Evolutionary conservation across 2,113 vertebrate genomes (phyloP), one percentile per base, ranked within the genome.

Genomic region (Brachirus orientalis): DNA sequence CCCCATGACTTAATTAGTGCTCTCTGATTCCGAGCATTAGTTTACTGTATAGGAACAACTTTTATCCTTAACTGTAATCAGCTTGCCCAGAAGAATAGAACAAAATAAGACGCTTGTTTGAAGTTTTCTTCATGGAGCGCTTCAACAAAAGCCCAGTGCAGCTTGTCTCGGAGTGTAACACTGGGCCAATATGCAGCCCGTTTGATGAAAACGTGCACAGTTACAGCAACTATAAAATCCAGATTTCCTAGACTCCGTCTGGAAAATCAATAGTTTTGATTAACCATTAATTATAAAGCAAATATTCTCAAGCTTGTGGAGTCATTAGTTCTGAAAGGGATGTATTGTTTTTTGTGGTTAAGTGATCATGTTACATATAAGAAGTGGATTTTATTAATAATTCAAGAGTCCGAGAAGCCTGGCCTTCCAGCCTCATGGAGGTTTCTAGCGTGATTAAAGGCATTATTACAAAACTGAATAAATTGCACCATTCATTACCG

Each of bases 1-100:
- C 91, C 90, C 74, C 81, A 89, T 91, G 91, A 87, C 91, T 92
- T 90, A 90, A 92, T 92, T 92, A 92, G 91, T 51, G 85, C 86
- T 83, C 86, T 90, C 77, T 89, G 85, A 90, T 91, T 91, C 86
- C 63, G 83, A 58, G 70, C 88, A 92, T 91, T 89, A 89, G 91
- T 92, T 92, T 91, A 91, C 81, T 85, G 85, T 85, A 87, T 76
- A 86, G 89, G 83, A 89, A 91, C 90, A 92, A 90, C 90, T 92
- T 90, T 90, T 89, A 90, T 90, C 88, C 90, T 87, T 84, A 84
- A 86, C 86, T 83, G 84, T 90, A 90, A 92, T 92, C 90, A 90
- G 91, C 84, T 77, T 80, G 86, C 89, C 89, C 90, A 91, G 84
- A 91, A 90, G 89, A 92, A 86, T 65, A 78, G 77, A 79, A 46